Evolutionary conservation across 2,797 vertebrate genomes (phyloP).

Genomic region (Scleropages formosus): DNA sequence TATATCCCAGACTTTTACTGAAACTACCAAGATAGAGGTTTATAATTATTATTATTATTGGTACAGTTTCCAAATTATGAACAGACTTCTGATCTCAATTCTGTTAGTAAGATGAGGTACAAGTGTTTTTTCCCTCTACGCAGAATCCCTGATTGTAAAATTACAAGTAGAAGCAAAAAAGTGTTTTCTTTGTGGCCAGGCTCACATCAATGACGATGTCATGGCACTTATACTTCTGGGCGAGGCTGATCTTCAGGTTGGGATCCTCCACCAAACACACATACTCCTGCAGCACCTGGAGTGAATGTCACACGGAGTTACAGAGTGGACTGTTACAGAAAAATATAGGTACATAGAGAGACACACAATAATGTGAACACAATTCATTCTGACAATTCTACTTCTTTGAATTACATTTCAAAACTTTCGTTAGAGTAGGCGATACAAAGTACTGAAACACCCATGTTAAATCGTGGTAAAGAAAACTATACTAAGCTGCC

Average conservation of each 20-base stretch:
- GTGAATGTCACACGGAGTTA: not conserved
- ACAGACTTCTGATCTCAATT: too few species aligned
- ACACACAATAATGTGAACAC: too few species aligned
- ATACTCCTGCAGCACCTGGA: slow-evolving; percentile 87
- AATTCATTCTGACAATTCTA: too few species aligned
- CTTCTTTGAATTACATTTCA: too few species aligned
- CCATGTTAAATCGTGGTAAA: not conserved
- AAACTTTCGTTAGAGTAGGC: not conserved
- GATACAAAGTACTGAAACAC: not conserved
- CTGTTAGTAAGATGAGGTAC: too few species aligned
- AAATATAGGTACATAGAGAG: not conserved
- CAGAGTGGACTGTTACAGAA: not conserved
- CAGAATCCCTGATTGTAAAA: not conserved
- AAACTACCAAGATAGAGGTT: too few species aligned
- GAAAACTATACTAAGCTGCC: not conserved
- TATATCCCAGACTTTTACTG: too few species aligned
- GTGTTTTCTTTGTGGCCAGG: not conserved
- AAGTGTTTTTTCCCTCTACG: too few species aligned
- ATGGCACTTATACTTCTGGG: slow-evolving; percentile 93
- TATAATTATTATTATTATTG: too few species aligned
- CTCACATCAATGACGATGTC: slow-evolving; percentile 89
- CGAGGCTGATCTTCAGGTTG: slow-evolving; percentile 78
- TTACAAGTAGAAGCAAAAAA: not conserved
- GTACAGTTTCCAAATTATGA: too few species aligned
- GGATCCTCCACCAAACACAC: slow-evolving; percentile 82